Percentiles rank a stretch among this genome's conserved stretches.
Evolutionary conservation across 2,797 vertebrate species (phyloP).

Genomic region (Cossypha niveicapilla): DNA sequence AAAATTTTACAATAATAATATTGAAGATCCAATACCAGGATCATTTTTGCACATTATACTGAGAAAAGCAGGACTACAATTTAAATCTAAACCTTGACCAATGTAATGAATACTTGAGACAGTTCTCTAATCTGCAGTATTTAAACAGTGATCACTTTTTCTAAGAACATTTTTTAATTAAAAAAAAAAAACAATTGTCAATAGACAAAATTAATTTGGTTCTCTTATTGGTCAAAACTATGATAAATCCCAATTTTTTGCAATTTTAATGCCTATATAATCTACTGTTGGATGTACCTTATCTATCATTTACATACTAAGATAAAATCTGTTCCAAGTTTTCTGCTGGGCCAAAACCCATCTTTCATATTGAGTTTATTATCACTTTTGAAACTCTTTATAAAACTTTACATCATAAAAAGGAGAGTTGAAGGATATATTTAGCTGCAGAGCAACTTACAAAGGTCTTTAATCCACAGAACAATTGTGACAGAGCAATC

Average conservation of each 20-base stretch:
- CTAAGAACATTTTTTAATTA: fast-evolving
- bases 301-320: not conserved
- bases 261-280: not conserved
- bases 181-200: not conserved
- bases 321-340: not conserved
- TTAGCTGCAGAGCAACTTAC: not conserved
- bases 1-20: not conserved
- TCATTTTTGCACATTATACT: not conserved
- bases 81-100: not conserved
- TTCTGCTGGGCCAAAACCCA: not conserved
- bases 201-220: not conserved
- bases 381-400: constrained; percentile 27
- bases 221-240: not conserved
- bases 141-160: not conserved
- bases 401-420: not conserved
- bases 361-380: constrained; percentile 30
- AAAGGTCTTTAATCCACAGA: not conserved
- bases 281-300: not conserved
- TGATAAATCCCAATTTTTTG: not conserved
- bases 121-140: not conserved
- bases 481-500: not conserved
- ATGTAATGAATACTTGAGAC: not conserved
- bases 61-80: not conserved
- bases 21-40: not conserved
- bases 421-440: not conserved